Conservation (phyloP, 2,113 vertebrate species). For the Tenrec ecaudatus region DNA sequence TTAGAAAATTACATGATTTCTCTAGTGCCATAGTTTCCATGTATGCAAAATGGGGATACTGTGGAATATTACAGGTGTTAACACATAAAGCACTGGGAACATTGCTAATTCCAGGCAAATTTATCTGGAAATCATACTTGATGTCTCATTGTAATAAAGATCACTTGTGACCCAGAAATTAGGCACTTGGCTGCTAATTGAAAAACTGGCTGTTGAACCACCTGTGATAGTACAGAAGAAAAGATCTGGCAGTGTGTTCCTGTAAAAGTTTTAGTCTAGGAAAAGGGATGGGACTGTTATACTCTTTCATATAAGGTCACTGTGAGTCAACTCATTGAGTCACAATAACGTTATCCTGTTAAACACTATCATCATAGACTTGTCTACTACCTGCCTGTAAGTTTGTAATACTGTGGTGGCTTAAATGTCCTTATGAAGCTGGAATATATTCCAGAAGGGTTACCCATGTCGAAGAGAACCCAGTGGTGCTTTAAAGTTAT, state of each 20-base stretch:
- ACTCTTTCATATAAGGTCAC: neutral
- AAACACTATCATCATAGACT: neutral
- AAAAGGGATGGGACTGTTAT: neutral
- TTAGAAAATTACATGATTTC: neutral
- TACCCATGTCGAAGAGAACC: no score
- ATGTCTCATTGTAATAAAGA: neutral
- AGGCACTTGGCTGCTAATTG: neutral
- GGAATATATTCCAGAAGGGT: no score
- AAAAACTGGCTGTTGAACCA: neutral
- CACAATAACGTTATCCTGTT: neutral
- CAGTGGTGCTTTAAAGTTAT: no score
- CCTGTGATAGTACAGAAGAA: neutral
- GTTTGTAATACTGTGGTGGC: no score
- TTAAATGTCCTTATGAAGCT: no score
- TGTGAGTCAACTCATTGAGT: neutral
- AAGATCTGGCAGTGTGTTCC: no score
- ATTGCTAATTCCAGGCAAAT: neutral
- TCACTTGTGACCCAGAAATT: neutral
- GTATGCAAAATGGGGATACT: neutral
- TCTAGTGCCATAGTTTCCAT: neutral
- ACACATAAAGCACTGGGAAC: neutral
- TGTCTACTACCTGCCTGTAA: no score
- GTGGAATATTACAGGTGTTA: neutral
- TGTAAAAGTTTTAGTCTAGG: no score
- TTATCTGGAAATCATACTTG: neutral